Evolutionary conservation across 2,888 invertebrate genomes (phyloP), one percentile per base, ranked within the genome.

Genomic region (Adelphocoris suturalis): DNA sequence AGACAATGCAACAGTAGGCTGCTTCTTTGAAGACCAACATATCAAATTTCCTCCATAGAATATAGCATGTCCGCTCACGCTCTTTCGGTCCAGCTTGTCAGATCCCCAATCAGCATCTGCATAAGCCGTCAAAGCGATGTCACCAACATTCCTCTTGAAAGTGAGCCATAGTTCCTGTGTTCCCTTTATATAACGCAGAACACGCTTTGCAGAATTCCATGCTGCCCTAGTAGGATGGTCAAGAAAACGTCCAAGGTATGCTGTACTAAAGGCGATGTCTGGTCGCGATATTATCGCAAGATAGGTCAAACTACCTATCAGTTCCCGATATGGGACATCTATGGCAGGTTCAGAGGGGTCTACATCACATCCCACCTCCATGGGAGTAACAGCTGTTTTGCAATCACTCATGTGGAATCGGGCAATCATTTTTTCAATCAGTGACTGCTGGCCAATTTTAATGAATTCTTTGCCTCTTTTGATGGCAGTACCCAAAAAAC

Each of bases 141-240:
- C n/a, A n/a, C n/a, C n/a, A n/a, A n/a, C n/a, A n/a, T n/a, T n/a
- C n/a, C n/a, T n/a, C n/a, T n/a, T 80, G 28, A 80, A 12, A 37
- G 27, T 80, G 61, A 13, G 1, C 46, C 7, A 1, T n/a, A 86
- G 68, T 5, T 86, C 61, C 86, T 48, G 14, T 0, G 87, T 57
- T 52, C 13, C 7, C 16, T 75, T 81, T 0, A 89, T 2, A 16
- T 89, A 88, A 3, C 87, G 61, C n/a, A 90, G 75, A 14, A 87
- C 86, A 5, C 88, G 47, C 82, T 91, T 91, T 19, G 91, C 90
- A 57, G 90, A 88, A 27, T 80, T 88, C 90, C 90, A 91, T n/a
- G 84, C 57, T 55, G 89, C 37, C 37, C 27, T 37, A 16, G 78
- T 90, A 12, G 90, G 91, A 28, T 81, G 90, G 16, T 91, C 89